Evolutionary conservation across 2,888 invertebrate species (phyloP).

Genomic region (Andrena trimmerana): DNA sequence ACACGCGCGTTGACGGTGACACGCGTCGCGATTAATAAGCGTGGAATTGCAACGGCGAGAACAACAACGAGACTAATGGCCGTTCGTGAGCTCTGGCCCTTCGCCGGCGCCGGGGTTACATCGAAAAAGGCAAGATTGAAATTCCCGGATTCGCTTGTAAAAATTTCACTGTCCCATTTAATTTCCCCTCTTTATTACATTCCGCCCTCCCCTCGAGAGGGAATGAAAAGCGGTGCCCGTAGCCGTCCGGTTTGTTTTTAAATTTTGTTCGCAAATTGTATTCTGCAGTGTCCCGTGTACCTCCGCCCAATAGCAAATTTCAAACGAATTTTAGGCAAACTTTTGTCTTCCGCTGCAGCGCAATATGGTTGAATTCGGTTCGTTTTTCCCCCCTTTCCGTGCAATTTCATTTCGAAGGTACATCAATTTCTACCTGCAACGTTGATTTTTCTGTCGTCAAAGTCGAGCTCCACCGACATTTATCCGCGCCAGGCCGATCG

Average conservation of each 20-base stretch:
- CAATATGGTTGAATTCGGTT: too few relatives aligned
- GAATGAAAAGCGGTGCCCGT: background rate
- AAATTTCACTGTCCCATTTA: slow-evolving; percentile 5
- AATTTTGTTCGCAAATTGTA: background rate
- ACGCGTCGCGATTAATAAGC: slow-evolving; percentile 80
- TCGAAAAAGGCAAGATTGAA: slow-evolving; percentile 12
- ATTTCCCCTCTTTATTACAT: slow-evolving; percentile 5
- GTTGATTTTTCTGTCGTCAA: background rate
- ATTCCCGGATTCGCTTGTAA: slow-evolving; percentile 13
- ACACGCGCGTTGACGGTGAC: slow-evolving; percentile 60
- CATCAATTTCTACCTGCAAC: background rate
- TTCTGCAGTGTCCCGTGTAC: background rate
- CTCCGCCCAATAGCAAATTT: background rate
- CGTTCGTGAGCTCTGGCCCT: slow-evolving; percentile 23
- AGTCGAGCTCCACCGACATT: background rate
- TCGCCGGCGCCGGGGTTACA: slow-evolving; percentile 10
- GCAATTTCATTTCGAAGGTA: slow-evolving; percentile 1
- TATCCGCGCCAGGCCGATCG: background rate
- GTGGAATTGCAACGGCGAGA: slow-evolving; percentile 72
- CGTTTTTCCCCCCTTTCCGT: background rate
- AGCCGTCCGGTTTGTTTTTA: background rate
- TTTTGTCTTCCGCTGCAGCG: too few relatives aligned
- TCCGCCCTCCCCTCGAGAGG: background rate
- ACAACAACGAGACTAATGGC: slow-evolving; percentile 47
- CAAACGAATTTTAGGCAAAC: too few relatives aligned